phyloP scores from a whole-genome alignment of 2,888 invertebrate species.

The Volucella inanis region DNA sequence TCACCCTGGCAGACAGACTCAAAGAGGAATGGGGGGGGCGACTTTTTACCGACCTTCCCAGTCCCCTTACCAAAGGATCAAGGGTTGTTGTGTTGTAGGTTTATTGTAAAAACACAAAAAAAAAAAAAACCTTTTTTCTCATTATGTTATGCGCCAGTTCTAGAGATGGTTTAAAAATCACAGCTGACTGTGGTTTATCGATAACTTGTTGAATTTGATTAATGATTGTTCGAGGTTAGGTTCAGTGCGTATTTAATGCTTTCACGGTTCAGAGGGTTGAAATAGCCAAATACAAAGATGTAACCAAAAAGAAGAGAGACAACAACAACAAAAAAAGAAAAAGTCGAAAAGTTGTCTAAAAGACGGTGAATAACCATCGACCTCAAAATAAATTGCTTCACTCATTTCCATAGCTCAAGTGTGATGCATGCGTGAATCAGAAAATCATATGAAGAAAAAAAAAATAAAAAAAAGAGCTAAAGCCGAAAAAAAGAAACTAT shows the following conservation, averaged over 20 bases:
- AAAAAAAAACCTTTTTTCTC: slow-evolving; percentile 25
- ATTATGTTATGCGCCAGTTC: slow-evolving; percentile 52
- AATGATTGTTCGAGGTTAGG: slow-evolving; percentile 30
- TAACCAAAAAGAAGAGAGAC: too few relatives aligned
- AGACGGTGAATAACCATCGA: slow-evolving; percentile 38
- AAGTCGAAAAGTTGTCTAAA: too few relatives aligned
- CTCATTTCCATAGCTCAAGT: slow-evolving; percentile 31
- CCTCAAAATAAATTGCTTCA: slow-evolving; percentile 63
- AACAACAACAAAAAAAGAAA: background rate
- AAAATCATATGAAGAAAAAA: slow-evolving; percentile 48
- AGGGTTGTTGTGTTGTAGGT: slow-evolving; percentile 30
- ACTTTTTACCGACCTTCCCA: background rate
- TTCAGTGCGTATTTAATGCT: slow-evolving; percentile 6
- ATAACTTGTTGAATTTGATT: slow-evolving; percentile 70
- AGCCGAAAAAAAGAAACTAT: slow-evolving; percentile 2
- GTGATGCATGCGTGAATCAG: slow-evolving; percentile 62
- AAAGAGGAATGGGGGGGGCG: slow-evolving; percentile 4
- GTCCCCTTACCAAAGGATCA: slow-evolving; percentile 18
- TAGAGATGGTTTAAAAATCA: slow-evolving; percentile 41
- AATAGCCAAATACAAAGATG: background rate
- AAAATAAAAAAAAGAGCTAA: slow-evolving; percentile 30
- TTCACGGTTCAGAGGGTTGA: slow-evolving; percentile 7
- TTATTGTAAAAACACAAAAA: slow-evolving; percentile 25
- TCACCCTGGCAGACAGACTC: slow-evolving; percentile 37
- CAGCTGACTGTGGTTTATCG: slow-evolving; percentile 59